Percentiles rank a stretch among this genome's conserved stretches.
These are phyloP conservation scores for Holothuria leucospilota DNA, from an alignment of 53 echinoderm and acorn worm species.

Conservation along the genomic window DNA sequence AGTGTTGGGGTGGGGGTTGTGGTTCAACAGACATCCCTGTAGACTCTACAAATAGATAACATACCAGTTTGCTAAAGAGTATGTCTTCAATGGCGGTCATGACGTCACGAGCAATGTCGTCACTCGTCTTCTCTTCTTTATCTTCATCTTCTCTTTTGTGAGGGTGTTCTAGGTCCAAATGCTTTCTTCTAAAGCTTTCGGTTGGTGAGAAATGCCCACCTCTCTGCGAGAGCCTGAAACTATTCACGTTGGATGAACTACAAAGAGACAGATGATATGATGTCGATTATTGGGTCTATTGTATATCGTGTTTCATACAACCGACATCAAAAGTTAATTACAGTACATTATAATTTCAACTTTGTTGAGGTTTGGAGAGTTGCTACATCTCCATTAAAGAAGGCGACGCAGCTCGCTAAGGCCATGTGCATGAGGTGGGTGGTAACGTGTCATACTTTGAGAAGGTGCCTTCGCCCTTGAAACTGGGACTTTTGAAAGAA, in stretches of 20 bases:
- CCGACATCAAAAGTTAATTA: no score
- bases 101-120: slow-evolving; percentile 28
- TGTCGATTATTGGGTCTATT: not conserved
- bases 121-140: not conserved
- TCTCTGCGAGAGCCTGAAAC: not conserved
- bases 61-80: slow-evolving; percentile 33
- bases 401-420: no score
- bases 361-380: no score
- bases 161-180: not conserved
- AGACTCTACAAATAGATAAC: not conserved
- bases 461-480: no score
- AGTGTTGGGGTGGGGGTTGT: no score
- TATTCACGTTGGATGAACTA: not conserved
- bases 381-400: no score
- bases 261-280: not conserved
- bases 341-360: no score
- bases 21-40: no score
- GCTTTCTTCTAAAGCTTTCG: slow-evolving; percentile 4
- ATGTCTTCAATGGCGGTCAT: slow-evolving; percentile 36
- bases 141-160: not conserved
- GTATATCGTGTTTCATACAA: no score
- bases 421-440: no score
- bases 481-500: no score
- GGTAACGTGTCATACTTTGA: no score
- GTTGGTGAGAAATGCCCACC: not conserved